phyloP scores from a whole-genome alignment of 2,888 invertebrate genomes.

The Drosophila testacea region DNA sequence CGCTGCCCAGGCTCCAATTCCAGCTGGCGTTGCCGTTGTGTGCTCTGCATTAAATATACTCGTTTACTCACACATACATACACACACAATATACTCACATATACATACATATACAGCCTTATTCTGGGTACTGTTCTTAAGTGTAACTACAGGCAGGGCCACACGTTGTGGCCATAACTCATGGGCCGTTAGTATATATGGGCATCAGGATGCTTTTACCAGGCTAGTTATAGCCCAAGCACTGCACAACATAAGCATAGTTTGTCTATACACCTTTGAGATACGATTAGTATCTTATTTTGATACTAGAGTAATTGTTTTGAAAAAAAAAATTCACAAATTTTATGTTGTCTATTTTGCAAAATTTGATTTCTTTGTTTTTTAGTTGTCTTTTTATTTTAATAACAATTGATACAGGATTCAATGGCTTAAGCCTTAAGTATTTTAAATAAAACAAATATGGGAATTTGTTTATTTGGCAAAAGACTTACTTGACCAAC shows the following conservation, averaged over 20 bases:
- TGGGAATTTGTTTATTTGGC: no score
- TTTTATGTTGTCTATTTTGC: no score
- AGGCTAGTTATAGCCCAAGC: slow-evolving; percentile 55
- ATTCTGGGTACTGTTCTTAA: slow-evolving; percentile 53
- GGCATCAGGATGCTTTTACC: slow-evolving; percentile 69
- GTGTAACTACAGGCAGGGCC: slow-evolving; percentile 71
- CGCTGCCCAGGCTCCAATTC: slow-evolving; percentile 28
- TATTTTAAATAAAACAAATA: no score
- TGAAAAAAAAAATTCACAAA: no score
- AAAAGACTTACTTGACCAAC: no score
- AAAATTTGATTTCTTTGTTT: no score
- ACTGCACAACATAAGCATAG: slow-evolving; percentile 33
- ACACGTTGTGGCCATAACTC: slow-evolving; percentile 77
- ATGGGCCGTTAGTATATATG: slow-evolving; percentile 58
- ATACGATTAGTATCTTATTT: not conserved
- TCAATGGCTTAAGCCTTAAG: no score
- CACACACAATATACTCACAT: slow-evolving; percentile 9
- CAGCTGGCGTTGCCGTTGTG: slow-evolving; percentile 47
- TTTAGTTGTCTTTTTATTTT: no score
- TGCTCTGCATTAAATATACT: slow-evolving; percentile 63
- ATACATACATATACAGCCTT: slow-evolving; percentile 16
- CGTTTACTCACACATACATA: slow-evolving; percentile 38
- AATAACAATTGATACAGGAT: no score
- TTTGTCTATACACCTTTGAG: not conserved
- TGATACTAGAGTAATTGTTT: no score